Base-by-base conservation (phyloP, 2,113 vertebrate species). In the Pelusios castaneus region DNA sequence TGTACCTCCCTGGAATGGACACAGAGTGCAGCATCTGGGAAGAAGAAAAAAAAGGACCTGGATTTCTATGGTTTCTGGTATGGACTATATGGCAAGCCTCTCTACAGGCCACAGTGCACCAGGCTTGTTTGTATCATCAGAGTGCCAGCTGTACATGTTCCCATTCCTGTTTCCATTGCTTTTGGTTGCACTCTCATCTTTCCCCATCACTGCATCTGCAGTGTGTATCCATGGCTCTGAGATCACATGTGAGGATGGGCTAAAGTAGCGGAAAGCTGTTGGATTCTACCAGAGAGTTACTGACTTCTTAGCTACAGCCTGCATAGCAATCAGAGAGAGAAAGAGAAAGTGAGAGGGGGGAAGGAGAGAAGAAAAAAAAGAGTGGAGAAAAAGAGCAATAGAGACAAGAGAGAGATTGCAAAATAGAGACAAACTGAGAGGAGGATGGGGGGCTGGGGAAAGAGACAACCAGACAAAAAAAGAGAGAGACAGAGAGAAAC, bases 241-340 rank as follows among this genome's bases (percentile, higher is more conserved):
- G 97, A 95, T 98, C 98, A 98, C 98, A 97, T 85, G 92, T 83
- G 91, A 98, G 98, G 98, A 98, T 98, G 98, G 98, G 98, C 98
- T 97, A 98, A 98, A 98, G 98, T 98, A 97, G 97, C 89, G 82
- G 96, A 97, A 97, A 97, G 97, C 95, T 97, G 97, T 97, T 96
- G 98, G 97, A 97, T 97, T 91, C 95, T 98, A 96, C 87, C 97
- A 97, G 95, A 17, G 98, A 98, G 98, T 98, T 98, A 98, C 96
- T 94, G 98, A 97, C 97, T 98, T 98, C 97, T 98, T 97, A 97
- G 98, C 97, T 97, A 98, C 97, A 97, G 97, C 96, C 97, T 97
- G 96, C 97, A 94, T 93, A 89, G 96, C 93, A 97, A 96, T 95
- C 94, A 91, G 97, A 94, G 91, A 97, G 97, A 96, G 93, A n/a